Evolutionary conservation across 2,113 vertebrate genomes (phyloP).

Genomic region (Petaurus breviceps): DNA sequence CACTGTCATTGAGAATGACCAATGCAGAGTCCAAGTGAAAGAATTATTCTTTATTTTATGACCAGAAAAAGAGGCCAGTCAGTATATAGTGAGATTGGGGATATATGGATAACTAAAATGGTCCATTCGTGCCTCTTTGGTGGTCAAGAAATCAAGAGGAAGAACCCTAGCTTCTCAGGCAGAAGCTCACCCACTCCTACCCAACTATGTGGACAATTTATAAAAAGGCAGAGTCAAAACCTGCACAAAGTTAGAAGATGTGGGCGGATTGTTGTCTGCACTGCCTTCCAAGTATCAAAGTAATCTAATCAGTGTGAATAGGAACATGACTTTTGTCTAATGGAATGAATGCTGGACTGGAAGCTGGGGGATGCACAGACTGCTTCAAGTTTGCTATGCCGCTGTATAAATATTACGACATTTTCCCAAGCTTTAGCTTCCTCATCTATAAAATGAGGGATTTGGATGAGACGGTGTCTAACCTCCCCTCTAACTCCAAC

Average conservation of each 20-base stretch:
- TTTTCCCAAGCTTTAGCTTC: neutral
- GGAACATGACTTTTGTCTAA: neutral
- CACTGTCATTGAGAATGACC: neutral
- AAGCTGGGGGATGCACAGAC: neutral
- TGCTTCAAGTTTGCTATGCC: neutral
- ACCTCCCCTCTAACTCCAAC: neutral
- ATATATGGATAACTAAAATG: neutral
- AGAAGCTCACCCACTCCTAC: neutral
- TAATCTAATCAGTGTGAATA: neutral
- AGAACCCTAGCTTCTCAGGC: neutral
- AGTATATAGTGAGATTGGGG: neutral
- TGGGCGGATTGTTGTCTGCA: neutral
- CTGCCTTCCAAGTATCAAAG: neutral
- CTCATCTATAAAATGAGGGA: neutral
- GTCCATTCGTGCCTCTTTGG: neutral
- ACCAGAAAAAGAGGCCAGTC: neutral
- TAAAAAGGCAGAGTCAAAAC: neutral
- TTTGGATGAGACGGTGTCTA: neutral
- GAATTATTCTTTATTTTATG: neutral
- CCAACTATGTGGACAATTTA: neutral
- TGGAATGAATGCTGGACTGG: neutral
- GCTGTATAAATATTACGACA: neutral
- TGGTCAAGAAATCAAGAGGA: neutral
- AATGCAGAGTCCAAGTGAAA: neutral
- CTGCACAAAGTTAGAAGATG: neutral